Conservation (phyloP, 2,797 vertebrate genomes). For the Potorous gilbertii region DNA sequence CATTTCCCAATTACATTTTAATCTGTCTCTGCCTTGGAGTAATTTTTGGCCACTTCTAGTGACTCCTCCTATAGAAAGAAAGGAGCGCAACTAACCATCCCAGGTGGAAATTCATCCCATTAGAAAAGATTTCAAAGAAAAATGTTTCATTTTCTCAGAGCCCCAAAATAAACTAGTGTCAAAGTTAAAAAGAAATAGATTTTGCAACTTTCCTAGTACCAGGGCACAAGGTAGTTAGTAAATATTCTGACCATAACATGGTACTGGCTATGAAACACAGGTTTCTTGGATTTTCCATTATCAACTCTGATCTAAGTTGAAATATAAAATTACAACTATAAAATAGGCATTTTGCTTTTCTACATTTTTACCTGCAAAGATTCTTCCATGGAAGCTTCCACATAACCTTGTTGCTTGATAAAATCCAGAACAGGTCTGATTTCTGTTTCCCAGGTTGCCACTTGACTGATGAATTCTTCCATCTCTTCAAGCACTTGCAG, state of each 20-base stretch:
- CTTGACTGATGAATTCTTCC: constrained; percentile 68
- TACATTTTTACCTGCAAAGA: constrained; percentile 79
- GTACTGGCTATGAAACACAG: neutral
- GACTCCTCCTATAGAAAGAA: neutral
- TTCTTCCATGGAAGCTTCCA: constrained; percentile 47
- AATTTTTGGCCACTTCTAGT: neutral
- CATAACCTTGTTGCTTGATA: constrained; percentile 7
- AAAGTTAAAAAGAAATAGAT: neutral
- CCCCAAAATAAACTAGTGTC: neutral
- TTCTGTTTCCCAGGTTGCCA: constrained; percentile 80
- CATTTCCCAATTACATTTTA: neutral
- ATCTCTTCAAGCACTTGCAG: constrained; percentile 64
- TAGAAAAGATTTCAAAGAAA: neutral
- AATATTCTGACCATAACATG: neutral
- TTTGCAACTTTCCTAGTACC: neutral
- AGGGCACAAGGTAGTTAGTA: neutral
- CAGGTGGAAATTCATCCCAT: neutral
- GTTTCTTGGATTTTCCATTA: constrained; percentile 20
- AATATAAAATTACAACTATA: neutral
- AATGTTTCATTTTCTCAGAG: neutral
- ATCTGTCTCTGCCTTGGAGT: neutral
- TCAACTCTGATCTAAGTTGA: neutral
- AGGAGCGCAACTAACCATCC: constrained; percentile 18
- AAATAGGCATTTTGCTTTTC: constrained; percentile 29
- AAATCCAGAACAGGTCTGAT: constrained; percentile 27